These are phyloP conservation scores for Reinhardtius hippoglossoides DNA, from an alignment of 2,113 vertebrate species.

Conservation along the genomic window DNA sequence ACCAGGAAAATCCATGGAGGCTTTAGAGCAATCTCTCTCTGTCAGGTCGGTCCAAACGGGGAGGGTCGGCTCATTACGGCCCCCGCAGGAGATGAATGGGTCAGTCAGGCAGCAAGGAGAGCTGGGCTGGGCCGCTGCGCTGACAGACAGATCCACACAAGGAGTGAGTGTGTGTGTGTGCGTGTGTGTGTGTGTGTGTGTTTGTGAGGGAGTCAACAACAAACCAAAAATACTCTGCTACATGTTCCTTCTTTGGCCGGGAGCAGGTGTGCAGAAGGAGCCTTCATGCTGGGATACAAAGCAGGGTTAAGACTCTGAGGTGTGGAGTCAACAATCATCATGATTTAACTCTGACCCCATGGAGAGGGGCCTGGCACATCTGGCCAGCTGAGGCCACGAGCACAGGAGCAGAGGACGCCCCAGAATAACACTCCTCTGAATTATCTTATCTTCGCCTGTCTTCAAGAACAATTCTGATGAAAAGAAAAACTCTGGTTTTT, in stretches of 20 bases:
- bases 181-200: constrained; percentile 11
- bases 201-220: constrained; percentile 11
- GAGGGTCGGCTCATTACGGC: constrained; percentile 80
- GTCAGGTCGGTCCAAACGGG: constrained; percentile 80
- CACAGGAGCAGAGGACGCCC: background rate
- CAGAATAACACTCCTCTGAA: background rate
- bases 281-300: constrained; percentile 62
- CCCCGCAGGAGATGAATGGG: constrained; percentile 82
- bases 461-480: constrained; percentile 1
- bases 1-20: constrained; percentile 78
- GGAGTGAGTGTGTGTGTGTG: constrained; percentile 31
- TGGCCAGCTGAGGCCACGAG: constrained; percentile 28
- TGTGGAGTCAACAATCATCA: constrained; percentile 51
- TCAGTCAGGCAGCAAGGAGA: constrained; percentile 69
- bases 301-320: constrained; percentile 35
- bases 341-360: constrained; percentile 65
- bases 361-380: constrained; percentile 28
- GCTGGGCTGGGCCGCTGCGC: constrained; percentile 55
- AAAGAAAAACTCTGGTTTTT: background rate
- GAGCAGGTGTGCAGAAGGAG: constrained; percentile 70
- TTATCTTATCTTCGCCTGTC: background rate
- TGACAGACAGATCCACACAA: constrained; percentile 62
- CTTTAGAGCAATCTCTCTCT: constrained; percentile 82
- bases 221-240: constrained; percentile 56
- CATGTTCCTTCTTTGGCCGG: constrained; percentile 46